A percentile compares a stretch with the other conserved stretches of the same genome.
These are phyloP conservation scores for Cydia fagiglandana DNA, from an alignment of 1,140 invertebrate species.

Conservation along the genomic window DNA sequence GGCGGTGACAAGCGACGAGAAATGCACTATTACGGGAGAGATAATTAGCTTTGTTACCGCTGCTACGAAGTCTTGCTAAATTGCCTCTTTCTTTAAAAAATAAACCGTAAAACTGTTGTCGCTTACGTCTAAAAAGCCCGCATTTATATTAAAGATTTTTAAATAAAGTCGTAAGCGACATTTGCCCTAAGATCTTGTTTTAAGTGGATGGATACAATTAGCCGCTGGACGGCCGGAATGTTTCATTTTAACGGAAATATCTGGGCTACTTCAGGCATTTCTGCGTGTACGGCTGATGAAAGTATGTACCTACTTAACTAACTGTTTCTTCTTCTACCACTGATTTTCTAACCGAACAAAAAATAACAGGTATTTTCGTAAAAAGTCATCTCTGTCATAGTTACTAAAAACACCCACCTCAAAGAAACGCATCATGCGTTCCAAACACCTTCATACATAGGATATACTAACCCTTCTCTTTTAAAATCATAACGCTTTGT, in stretches of 20 bases:
- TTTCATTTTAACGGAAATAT: slow-evolving; percentile 26
- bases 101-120: neutral
- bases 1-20: slow-evolving; percentile 15
- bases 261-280: slow-evolving; percentile 15
- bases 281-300: neutral
- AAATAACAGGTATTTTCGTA: neutral
- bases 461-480: too few relatives aligned
- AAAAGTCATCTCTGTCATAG: too few relatives aligned
- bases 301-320: neutral
- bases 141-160: neutral
- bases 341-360: neutral
- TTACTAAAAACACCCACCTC: too few relatives aligned
- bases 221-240: neutral
- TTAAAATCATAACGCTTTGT: too few relatives aligned
- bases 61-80: slow-evolving; percentile 15
- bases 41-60: slow-evolving; percentile 22
- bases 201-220: neutral
- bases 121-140: neutral
- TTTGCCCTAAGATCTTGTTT: neutral
- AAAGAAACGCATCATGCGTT: too few relatives aligned
- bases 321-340: neutral
- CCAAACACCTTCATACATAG: too few relatives aligned
- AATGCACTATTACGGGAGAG: slow-evolving; percentile 25
- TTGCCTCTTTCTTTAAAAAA: neutral
- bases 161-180: neutral